These are phyloP conservation scores for Brevipalpus yothersi DNA, from an alignment of 1,140 invertebrate species.

Conservation along the genomic window DNA sequence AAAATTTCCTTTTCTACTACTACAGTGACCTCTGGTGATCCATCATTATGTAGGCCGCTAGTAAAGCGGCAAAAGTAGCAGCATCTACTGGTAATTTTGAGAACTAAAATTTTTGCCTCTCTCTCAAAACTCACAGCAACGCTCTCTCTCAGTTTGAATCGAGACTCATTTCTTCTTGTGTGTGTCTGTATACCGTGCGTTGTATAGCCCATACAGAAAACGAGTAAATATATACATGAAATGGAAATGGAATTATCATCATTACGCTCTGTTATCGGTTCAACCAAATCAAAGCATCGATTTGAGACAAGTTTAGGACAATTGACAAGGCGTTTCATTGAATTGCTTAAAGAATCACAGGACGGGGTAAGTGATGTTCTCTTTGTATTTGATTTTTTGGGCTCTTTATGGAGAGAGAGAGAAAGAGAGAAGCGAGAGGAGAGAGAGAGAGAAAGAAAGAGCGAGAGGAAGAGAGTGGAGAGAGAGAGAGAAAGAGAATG, in stretches of 20 bases:
- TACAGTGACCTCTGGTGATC: too few relatives aligned
- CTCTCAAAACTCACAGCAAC: too few relatives aligned
- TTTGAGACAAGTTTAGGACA: slow-evolving; percentile 73
- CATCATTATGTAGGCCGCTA: too few relatives aligned
- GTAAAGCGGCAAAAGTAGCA: too few relatives aligned
- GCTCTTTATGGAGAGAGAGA: neutral
- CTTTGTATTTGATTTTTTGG: neutral
- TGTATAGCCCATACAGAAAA: too few relatives aligned
- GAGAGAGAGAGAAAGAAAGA: neutral
- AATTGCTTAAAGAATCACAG: slow-evolving; percentile 54
- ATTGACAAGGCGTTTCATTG: slow-evolving; percentile 77
- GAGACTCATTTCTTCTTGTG: too few relatives aligned
- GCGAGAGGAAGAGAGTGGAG: neutral
- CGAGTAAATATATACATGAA: too few relatives aligned
- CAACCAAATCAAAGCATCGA: slow-evolving; percentile 17
- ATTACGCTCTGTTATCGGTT: neutral
- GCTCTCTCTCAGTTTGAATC: too few relatives aligned
- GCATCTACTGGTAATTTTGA: too few relatives aligned
- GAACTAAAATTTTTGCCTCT: too few relatives aligned
- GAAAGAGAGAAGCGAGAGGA: neutral
- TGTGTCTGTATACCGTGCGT: too few relatives aligned
- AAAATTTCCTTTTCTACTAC: too few relatives aligned
- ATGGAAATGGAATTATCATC: neutral
- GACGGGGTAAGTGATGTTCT: slow-evolving; percentile 39
- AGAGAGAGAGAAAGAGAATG: neutral